phyloP scores from a whole-genome alignment of 2,113 vertebrate genomes.

The Anarhynchus alexandrinus region DNA sequence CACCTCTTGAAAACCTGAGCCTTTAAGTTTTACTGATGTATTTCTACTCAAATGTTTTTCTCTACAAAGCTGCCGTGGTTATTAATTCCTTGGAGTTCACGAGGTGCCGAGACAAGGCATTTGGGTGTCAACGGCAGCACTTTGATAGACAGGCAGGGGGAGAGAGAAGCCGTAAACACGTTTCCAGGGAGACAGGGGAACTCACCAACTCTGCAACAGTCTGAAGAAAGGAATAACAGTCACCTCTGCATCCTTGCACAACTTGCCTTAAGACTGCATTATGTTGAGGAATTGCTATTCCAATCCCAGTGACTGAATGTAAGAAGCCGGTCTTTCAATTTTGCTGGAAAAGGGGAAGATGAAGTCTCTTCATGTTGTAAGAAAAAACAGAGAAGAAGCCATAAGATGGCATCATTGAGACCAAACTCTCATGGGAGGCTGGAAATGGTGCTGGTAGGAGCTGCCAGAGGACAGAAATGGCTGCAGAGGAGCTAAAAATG shows the following conservation, averaged over 20 bases:
- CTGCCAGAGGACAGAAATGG: neutral
- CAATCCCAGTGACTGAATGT: neutral
- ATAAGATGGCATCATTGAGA: neutral
- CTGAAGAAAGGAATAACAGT: neutral
- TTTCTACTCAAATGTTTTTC: neutral
- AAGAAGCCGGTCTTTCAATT: neutral
- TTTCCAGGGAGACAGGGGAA: neutral
- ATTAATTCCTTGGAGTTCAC: neutral
- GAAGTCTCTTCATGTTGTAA: neutral
- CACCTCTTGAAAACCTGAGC: neutral
- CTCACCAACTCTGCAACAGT: neutral
- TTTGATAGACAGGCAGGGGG: neutral
- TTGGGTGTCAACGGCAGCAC: neutral
- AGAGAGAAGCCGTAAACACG: neutral
- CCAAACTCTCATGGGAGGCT: neutral
- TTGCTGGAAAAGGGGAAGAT: neutral
- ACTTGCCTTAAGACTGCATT: neutral
- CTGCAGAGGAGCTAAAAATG: neutral
- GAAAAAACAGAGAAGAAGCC: neutral
- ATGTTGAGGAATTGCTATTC: neutral
- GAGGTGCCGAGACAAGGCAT: neutral
- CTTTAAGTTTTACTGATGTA: neutral
- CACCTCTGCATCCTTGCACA: neutral
- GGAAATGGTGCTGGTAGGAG: neutral
- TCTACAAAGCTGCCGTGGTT: neutral